Base-by-base conservation (phyloP, 2,888 invertebrate species). In the Lagria hirta region DNA sequence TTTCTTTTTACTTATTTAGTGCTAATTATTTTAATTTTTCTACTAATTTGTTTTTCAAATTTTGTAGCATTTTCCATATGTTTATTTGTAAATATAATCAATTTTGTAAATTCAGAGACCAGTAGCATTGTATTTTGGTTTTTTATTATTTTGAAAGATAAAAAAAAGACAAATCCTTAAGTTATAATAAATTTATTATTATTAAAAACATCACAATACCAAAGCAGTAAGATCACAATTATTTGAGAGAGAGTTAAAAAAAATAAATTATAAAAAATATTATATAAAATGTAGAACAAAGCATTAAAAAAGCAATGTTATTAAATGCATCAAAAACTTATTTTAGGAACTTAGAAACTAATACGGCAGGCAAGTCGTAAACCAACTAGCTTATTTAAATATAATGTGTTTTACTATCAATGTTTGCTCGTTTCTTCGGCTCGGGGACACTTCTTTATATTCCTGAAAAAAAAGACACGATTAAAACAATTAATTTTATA, bases 201-300 rank as follows among this genome's bases (percentile, higher is more conserved):
- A 33, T 13, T 32, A 56, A 56, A 60, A 60, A 60, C 56, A 69
- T 69, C 69, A 69, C 69, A 69, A 64, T 64, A 68, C 64, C 65
- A 65, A 65, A 65, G 67, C 66, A 64, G 55, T 64, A 62, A 56
- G 60, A 68, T 68, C 68, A 68, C 68, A 68, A 65, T 64, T 65
- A 66, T 61, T 60, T 57, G 57, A 60, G 55, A n/a, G n/a, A 62
- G 55, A 52, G 58, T 60, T 55, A 58, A 58, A 57, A n/a, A n/a
- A n/a, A 62, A 61, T 64, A 64, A 62, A 62, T 60, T 59, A 62
- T 45, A 52, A 18, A 49, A 18, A 26, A 21, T 43, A 47, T 44
- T 46, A 51, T 43, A 34, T 37, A 38, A 37, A 42, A 49, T 23
- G 30, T 41, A 36, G n/a, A n/a, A n/a, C n/a, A n/a, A 43, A 35